Conservation (phyloP, 2,888 invertebrate species). For the Tuberolachnus salignus region DNA sequence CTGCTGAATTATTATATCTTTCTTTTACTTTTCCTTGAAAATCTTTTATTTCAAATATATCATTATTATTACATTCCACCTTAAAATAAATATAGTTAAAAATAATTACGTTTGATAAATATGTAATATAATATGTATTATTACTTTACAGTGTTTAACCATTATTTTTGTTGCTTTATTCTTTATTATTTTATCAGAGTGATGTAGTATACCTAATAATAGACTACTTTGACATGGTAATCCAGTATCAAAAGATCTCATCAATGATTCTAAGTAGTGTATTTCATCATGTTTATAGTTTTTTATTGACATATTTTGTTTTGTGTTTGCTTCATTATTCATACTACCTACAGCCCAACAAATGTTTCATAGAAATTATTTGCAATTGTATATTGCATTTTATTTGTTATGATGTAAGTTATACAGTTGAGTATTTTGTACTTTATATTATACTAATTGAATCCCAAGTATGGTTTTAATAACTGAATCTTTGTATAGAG, state of each 20-base stretch:
- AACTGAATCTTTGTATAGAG: no score
- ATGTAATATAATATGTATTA: not conserved
- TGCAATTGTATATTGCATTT: not conserved
- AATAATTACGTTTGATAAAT: not conserved
- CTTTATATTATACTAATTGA: no score
- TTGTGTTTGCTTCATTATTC: conserved; percentile 2
- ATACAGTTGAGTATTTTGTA: no score
- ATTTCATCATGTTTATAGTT: not conserved
- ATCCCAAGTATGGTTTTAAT: no score
- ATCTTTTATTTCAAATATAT: conserved; percentile 67
- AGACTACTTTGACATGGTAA: conserved; percentile 69
- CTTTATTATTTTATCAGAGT: conserved; percentile 62
- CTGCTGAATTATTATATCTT: conserved; percentile 69
- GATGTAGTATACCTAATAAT: conserved; percentile 64
- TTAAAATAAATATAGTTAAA: conserved; percentile 58
- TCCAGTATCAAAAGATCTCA: conserved; percentile 65
- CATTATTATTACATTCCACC: conserved; percentile 64
- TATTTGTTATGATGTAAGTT: not conserved
- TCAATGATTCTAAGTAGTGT: conserved; percentile 20
- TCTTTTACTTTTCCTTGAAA: conserved; percentile 66
- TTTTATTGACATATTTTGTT: not conserved
- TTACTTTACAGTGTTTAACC: conserved; percentile 67
- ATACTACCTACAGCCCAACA: not conserved
- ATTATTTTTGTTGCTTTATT: conserved; percentile 67
- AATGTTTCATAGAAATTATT: not conserved